A percentile compares a stretch with the other conserved stretches of the same genome.
Evolutionary conservation across 1,140 invertebrate species (phyloP).

Genomic region (Eupristina koningsbergeri): DNA sequence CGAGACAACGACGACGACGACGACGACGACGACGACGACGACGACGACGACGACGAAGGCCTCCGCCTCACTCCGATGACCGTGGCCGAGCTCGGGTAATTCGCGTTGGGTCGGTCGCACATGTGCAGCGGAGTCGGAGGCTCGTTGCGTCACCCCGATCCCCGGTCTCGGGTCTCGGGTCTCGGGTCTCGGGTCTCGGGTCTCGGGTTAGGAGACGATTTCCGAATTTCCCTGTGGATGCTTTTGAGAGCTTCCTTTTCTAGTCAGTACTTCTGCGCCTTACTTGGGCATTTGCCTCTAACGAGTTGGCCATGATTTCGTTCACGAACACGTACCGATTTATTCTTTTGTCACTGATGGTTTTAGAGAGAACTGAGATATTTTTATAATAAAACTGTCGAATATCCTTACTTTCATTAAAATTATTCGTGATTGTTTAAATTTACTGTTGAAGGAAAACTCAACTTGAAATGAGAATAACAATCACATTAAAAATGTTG

Average conservation of each 20-base stretch:
- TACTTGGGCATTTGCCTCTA: background rate
- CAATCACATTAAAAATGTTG: background rate
- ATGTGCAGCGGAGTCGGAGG: background rate
- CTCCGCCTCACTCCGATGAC: constrained; percentile 10
- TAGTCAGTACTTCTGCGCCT: no score
- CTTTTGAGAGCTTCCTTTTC: no score
- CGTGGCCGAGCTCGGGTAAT: constrained; percentile 36
- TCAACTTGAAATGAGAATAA: background rate
- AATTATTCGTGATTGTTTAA: background rate
- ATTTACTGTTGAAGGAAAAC: background rate
- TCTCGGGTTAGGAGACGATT: no score
- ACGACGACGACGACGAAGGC: constrained; percentile 15
- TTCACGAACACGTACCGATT: no score
- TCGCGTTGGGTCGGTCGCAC: background rate
- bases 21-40: constrained; percentile 3
- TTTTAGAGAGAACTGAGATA: no score
- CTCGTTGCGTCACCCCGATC: background rate
- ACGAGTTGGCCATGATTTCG: no score
- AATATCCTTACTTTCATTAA: background rate
- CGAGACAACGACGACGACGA: constrained; percentile 5
- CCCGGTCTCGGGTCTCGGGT: no score
- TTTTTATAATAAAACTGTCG: no score
- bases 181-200: no score
- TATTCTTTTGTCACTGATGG: no score
- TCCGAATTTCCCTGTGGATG: no score